phyloP scores from a whole-genome alignment of 2,797 vertebrate genomes.

The Potorous gilbertii region DNA sequence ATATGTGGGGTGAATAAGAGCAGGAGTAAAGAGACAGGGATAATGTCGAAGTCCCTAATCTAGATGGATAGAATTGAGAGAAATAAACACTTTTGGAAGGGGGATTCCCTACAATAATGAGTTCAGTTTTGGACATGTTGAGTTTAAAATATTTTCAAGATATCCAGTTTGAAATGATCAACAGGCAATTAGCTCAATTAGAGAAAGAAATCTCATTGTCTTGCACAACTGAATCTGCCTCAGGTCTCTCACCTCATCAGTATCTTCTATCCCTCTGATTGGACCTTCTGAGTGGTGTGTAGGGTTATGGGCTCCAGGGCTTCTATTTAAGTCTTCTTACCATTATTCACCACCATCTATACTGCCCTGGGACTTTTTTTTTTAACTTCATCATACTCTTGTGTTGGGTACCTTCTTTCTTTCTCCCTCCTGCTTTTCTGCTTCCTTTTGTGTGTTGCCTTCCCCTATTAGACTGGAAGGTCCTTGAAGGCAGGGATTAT shows the following conservation, averaged over 20 bases:
- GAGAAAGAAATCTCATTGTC: background rate
- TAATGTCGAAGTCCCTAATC: background rate
- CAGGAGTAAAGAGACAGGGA: background rate
- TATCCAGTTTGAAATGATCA: background rate
- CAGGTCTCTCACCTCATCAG: background rate
- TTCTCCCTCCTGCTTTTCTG: background rate
- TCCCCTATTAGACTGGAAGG: no score
- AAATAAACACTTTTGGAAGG: background rate
- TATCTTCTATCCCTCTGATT: background rate
- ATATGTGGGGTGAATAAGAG: background rate
- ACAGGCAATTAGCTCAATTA: background rate
- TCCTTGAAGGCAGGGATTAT: no score
- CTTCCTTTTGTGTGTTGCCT: background rate
- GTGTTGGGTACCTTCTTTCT: background rate
- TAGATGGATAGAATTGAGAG: background rate
- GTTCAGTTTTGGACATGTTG: background rate
- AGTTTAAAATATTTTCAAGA: background rate
- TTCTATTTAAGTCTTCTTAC: background rate
- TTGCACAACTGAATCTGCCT: background rate
- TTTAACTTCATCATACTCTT: background rate
- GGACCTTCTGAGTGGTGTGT: background rate
- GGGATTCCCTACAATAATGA: background rate
- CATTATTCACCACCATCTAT: background rate
- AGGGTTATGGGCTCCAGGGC: background rate
- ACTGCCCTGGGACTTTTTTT: background rate